Conservation (phyloP, 2,888 invertebrate genomes). For the Tiphia femorata region DNA sequence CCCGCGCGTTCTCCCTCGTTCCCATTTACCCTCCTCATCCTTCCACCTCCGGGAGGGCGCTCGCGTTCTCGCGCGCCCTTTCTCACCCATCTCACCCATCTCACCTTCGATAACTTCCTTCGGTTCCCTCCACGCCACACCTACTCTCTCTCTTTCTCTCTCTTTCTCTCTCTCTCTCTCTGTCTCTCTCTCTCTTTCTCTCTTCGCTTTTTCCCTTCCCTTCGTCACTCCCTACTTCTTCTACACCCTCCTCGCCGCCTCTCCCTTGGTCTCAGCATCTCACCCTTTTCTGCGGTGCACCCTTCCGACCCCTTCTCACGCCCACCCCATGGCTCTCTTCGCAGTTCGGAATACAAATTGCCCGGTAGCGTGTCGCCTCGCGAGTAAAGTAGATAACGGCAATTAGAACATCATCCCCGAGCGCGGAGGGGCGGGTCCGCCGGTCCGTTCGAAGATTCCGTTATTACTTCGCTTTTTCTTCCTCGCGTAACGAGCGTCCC, state of each 20-base stretch:
- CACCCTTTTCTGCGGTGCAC: slow-evolving; percentile 2
- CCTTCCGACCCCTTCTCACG: slow-evolving; percentile 16
- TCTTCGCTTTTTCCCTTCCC: background rate
- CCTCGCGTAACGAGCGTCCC: background rate
- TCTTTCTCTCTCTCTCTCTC: background rate
- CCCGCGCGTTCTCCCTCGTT: slow-evolving; percentile 2
- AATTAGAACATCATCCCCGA: slow-evolving; percentile 43
- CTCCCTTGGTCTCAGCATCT: background rate
- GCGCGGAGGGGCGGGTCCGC: slow-evolving; percentile 20
- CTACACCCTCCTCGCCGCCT: background rate
- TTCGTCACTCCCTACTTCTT: background rate
- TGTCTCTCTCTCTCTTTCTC: background rate
- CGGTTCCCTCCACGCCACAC: background rate
- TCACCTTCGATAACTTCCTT: background rate
- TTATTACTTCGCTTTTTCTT: background rate
- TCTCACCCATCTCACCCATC: background rate
- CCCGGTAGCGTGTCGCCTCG: slow-evolving; percentile 39
- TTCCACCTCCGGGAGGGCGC: slow-evolving; percentile 9
- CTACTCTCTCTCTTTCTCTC: background rate
- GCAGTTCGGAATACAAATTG: slow-evolving; percentile 42
- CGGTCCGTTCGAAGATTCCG: background rate
- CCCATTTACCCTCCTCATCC: background rate
- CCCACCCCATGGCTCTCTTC: slow-evolving; percentile 18
- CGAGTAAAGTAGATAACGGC: slow-evolving; percentile 48
- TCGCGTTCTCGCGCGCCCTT: slow-evolving; percentile 1